phyloP scores from a whole-genome alignment of 2,888 invertebrate species.

The Tridacna gigas region DNA sequence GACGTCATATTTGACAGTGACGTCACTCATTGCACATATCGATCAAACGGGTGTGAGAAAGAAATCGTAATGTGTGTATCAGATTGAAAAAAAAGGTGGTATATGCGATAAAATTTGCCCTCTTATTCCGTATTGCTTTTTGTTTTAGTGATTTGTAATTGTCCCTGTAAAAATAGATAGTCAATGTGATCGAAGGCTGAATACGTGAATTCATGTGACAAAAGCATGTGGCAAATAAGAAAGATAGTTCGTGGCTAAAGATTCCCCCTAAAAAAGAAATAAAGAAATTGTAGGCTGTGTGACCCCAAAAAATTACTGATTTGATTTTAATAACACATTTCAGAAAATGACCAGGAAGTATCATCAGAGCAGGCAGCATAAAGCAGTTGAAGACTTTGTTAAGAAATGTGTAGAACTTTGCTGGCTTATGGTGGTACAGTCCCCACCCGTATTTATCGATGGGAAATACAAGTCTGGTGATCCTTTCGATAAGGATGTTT shows the following conservation, averaged over 20 bases:
- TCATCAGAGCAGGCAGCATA: neutral
- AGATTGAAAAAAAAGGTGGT: too few relatives aligned
- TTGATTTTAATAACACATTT: neutral
- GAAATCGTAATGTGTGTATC: too few relatives aligned
- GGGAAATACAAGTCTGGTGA: neutral
- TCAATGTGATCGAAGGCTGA: neutral
- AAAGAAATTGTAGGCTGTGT: neutral
- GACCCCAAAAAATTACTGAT: neutral
- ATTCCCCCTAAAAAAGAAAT: neutral
- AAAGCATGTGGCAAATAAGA: neutral
- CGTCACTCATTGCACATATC: too few relatives aligned
- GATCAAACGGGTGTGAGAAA: too few relatives aligned
- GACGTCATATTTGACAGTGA: too few relatives aligned
- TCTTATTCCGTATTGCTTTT: too few relatives aligned
- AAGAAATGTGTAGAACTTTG: conserved; percentile 26
- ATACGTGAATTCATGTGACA: neutral
- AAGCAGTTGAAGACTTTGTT: neutral
- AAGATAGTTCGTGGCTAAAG: neutral
- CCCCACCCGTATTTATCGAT: conserved; percentile 28
- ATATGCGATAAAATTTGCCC: too few relatives aligned
- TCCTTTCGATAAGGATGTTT: conserved; percentile 11
- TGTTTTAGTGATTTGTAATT: too few relatives aligned
- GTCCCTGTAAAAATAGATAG: too few relatives aligned
- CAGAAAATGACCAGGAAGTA: neutral
- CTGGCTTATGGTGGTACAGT: conserved; percentile 31